Evolutionary conservation across 2,888 invertebrate genomes (phyloP), one percentile per base, ranked within the genome.

Genomic region (Volucella bombylans): DNA sequence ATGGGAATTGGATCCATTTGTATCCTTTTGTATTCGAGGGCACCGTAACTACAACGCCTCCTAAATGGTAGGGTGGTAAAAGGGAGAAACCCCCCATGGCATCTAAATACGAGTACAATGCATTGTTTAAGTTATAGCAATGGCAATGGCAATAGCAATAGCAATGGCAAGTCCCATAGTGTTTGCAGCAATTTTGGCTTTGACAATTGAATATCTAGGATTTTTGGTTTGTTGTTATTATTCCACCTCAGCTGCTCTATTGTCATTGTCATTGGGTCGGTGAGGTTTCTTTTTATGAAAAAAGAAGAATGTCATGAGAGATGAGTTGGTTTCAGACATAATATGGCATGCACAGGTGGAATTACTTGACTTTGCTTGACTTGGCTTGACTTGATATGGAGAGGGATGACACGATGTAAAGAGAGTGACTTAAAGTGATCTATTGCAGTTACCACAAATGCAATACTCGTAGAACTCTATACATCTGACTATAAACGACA

Each of bases 181-280:
- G 71, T 65, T 82, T 65, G 77, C 77, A 71, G 47, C 77, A 82
- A 71, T 15, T 71, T 71, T 71, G 76, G 54, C 59, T 65, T 77
- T 61, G 61, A 61, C 71, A 82, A 82, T 82, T 65, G 71, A 61
- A 61, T 59, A 55, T 65, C 76, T 71, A 43, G 69, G 77, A 59
- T 39, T 54, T 47, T 64, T 41, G 6, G 14, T 41, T 49, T 67
- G 67, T 67, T 62, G 57, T 52, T 79, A 43, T 65, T 23, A 18
- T 61, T 54, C 52, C 73, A 71, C 69, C 59, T 71, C n/a, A 14
- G 10, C 31, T 18, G 23, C 50, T 4, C 55, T 43, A 49, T 61
- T 73, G 54, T 73, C 67, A 68, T 47, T 59, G 45, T 73, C 47
- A 67, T 9, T 52, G 67, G 31, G 54, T 45, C 50, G 50, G 39